Evolutionary conservation across 2,797 vertebrate genomes (phyloP).

Genomic region (Emys orbicularis): DNA sequence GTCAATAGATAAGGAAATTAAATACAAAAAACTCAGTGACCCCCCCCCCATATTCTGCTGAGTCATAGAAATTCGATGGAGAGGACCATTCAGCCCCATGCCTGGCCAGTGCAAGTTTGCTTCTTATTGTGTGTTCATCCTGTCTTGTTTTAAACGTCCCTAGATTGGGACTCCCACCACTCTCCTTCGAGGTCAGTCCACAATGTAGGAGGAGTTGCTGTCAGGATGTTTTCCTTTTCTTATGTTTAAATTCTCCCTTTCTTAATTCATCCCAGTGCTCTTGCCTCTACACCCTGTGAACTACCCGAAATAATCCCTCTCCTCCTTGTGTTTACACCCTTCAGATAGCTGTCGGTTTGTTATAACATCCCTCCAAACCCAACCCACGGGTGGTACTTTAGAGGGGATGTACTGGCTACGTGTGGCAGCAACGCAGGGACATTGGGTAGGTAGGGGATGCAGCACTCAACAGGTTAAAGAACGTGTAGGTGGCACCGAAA

Average conservation of each 20-base stretch:
- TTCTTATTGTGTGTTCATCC: background rate
- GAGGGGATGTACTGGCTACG: background rate
- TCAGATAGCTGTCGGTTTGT: background rate
- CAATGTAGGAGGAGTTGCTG: background rate
- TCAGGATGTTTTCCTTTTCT: background rate
- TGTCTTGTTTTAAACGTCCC: background rate
- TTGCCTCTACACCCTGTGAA: background rate
- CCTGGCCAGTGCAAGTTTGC: background rate
- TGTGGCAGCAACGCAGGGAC: too few relatives aligned
- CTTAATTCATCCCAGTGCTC: background rate
- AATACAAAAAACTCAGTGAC: background rate
- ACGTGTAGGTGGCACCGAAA: background rate
- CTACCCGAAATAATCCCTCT: background rate
- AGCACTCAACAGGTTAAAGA: background rate
- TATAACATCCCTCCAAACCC: background rate
- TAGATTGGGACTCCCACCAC: too few relatives aligned
- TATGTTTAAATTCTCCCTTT: background rate
- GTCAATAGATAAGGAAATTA: background rate
- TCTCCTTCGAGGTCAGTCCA: background rate
- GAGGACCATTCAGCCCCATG: background rate
- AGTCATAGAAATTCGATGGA: background rate
- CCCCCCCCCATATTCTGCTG: background rate
- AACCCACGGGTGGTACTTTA: too few relatives aligned
- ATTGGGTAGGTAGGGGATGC: too few relatives aligned
- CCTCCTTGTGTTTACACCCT: background rate